Evolutionary conservation across 2,888 invertebrate species (phyloP).

Genomic region (Mesopsocus fuscifrons): DNA sequence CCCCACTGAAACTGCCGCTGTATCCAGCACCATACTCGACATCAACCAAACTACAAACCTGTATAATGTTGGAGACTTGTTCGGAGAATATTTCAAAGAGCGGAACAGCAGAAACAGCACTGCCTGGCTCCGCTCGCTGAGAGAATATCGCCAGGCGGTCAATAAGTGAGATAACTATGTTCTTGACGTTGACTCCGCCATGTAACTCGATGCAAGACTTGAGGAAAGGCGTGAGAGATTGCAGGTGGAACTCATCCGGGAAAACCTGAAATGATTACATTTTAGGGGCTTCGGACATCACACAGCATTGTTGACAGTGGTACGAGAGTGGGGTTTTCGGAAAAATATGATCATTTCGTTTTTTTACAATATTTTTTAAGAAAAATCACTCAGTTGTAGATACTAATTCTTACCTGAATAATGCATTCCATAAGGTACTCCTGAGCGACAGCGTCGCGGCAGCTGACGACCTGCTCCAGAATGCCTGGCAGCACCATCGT

Average conservation of each 20-base stretch:
- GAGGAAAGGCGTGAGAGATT: constrained; percentile 84
- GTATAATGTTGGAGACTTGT: constrained; percentile 89
- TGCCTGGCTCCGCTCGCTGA: constrained; percentile 35
- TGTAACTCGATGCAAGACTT: constrained; percentile 95
- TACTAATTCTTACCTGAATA: constrained; percentile 55
- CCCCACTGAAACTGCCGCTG: no score
- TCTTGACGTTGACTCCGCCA: constrained; percentile 91
- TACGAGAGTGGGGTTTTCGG: background rate
- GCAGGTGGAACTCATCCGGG: constrained; percentile 96
- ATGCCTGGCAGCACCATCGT: constrained; percentile 89
- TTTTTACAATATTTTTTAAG: constrained; percentile 6
- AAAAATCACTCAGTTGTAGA: background rate
- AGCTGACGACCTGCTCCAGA: constrained; percentile 95
- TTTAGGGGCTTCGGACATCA: constrained; percentile 13
- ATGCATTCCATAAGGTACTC: constrained; percentile 99
- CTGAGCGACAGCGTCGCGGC: constrained; percentile 94
- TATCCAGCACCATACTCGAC: no score
- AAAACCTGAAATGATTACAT: constrained; percentile 43
- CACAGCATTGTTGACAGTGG: constrained; percentile 10
- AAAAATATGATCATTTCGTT: background rate
- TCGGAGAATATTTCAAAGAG: constrained; percentile 97
- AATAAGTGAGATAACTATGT: constrained; percentile 91
- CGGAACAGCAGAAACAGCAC: constrained; percentile 70
- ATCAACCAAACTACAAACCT: no score
- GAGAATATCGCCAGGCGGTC: constrained; percentile 75